phyloP scores from a whole-genome alignment of 2,797 vertebrate species.

The Smutsia gigantea region DNA sequence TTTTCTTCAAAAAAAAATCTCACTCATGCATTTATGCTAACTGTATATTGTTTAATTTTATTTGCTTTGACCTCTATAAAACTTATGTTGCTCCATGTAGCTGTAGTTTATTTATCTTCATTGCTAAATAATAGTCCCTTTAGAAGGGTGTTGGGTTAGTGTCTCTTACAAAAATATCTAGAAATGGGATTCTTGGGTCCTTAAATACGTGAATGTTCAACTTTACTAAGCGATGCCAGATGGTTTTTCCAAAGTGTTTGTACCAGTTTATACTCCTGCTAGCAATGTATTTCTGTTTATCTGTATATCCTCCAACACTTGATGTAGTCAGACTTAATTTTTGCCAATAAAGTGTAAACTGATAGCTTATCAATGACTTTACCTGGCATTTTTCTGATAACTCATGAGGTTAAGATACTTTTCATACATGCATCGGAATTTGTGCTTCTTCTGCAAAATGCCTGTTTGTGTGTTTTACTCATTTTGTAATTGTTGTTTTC shows the following conservation, averaged over 20 bases:
- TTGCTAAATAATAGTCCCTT: background rate
- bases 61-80: background rate
- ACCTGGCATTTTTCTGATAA: background rate
- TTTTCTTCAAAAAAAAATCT: background rate
- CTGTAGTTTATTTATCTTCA: background rate
- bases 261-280: background rate
- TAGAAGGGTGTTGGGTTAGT: background rate
- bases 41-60: background rate
- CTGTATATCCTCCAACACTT: background rate
- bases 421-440: background rate
- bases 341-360: background rate
- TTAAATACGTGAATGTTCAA: background rate
- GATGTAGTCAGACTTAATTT: background rate
- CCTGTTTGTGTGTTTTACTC: background rate
- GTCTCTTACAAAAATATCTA: too few species aligned
- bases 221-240: background rate
- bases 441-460: background rate
- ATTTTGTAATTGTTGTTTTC: background rate
- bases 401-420: background rate
- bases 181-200: background rate
- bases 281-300: background rate
- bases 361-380: background rate
- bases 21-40: background rate
- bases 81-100: background rate
- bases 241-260: background rate